Base-by-base conservation (phyloP, 2,113 vertebrate genomes). In the Lates calcarifer region DNA sequence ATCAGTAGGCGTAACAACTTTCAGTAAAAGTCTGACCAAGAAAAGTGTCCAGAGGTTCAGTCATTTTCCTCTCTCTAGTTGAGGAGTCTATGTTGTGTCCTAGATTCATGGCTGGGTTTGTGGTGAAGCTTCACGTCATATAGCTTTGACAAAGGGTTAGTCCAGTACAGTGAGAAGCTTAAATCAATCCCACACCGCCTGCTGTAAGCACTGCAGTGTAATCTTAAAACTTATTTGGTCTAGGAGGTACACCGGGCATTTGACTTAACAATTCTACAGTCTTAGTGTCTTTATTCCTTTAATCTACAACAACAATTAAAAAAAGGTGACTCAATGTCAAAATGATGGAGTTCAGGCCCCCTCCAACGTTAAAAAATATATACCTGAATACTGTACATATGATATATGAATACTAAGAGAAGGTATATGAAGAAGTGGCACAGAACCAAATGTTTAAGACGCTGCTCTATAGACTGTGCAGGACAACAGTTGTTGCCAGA, bases 81-180 rank as follows among this genome's bases (percentile, higher is more conserved):
- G 7, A 62, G 41, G 43, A 28, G 11, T 45, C 45, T 2, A 63
- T 62, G 41, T 57, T 43, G 31, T 70, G 45, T 63, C 28, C 47
- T 24, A 2, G 17, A 71, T 33, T 35, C 35, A 28, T 17, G 12
- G 22, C 13, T 33, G 24, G 14, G 39, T 60, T 67, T 77, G 10
- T 58, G 71, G 64, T 63, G 64, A 83, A n/a, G n/a, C n/a, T n/a
- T n/a, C 49, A 73, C 56, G 56, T 74, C 35, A 29, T 65, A 24
- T 55, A 69, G 49, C 61, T 65, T 22, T 64, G n/a, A 24, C 14
- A 47, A 28, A 37, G 49, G 20, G 26, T 57, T 12, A 66, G 11
- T 56, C 14, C 3, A 20, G 13, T n/a, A 51, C 51, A 77, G 29
- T 5, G 33, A 72, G 69, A 49, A 18, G 75, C 43, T 33, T 39